Evolutionary conservation across 1,140 invertebrate species (phyloP), one percentile per base, ranked within the genome.

Genomic region (Manduca sexta): DNA sequence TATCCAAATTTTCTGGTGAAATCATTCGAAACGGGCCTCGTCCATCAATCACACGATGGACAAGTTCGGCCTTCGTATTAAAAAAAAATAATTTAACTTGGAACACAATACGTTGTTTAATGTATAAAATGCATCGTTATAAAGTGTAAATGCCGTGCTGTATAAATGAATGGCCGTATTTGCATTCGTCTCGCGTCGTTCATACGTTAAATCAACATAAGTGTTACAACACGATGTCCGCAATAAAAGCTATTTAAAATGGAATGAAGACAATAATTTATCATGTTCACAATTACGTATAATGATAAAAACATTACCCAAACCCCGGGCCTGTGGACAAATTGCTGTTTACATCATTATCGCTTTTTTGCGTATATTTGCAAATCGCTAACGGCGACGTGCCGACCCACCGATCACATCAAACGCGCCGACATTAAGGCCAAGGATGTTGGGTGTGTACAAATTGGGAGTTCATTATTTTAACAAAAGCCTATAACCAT

Each of bases 381-480:
- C 58, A 49, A 69, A 74, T 66, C 56, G 63, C 63, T 74, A 74
- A 74, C 59, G 63, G 68, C 62, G 49, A 49, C 53, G 47, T 51
- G 51, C 54, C 54, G 46, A 29, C 46, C 50, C 53, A 56, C 60
- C 52, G 63, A 55, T 69, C 64, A 65, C 68, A 59, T 69, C 68
- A 74, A 75, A 75, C 60, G 52, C 47, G 48, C 68, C 66, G 68
- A 61, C 66, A 77, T 75, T 80, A 77, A 76, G 68, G 72, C 60
- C 76, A 77, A 71, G 74, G 70, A 72, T 69, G 18, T 59, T 67
- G 50, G 44, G 56, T 69, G 60, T 60, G 49, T 69, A 69, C 64
- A 69, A 73, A 73, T 73, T 76, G 64, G 73, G 53, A 61, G 61
- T 69, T 79, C 71, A 69, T 71, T 64, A 74, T 67, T 65, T 68